Conservation (phyloP, 2,888 invertebrate species). For the Spodoptera exigua region DNA sequence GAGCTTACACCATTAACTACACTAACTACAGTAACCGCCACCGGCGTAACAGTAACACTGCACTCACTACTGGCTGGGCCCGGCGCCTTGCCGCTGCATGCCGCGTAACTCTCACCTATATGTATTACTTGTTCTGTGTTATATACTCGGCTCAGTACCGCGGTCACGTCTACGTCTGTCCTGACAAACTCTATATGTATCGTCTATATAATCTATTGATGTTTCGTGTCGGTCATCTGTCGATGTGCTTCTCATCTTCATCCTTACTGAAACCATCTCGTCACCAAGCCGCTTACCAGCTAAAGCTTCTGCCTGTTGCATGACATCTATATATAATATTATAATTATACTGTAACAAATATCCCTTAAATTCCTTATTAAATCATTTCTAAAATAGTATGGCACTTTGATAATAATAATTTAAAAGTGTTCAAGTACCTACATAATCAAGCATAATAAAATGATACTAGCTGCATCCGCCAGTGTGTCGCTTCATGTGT, state of each 20-base stretch:
- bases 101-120: constrained; percentile 55
- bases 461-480: constrained; percentile 80
- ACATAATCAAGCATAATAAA: constrained; percentile 70
- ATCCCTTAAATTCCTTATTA: constrained; percentile 78
- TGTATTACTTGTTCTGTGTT: constrained; percentile 42
- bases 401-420: constrained; percentile 83
- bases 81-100: constrained; percentile 56
- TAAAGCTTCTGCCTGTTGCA: constrained; percentile 81
- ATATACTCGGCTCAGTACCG: constrained; percentile 33
- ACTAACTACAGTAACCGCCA: constrained; percentile 85
- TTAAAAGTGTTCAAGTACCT: constrained; percentile 74
- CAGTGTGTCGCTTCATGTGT: constrained; percentile 86
- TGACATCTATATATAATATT: constrained; percentile 67
- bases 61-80: constrained; percentile 69
- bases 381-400: constrained; percentile 83
- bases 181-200: constrained; percentile 37
- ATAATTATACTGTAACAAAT: constrained; percentile 65
- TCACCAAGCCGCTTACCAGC: constrained; percentile 57
- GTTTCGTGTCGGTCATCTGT: constrained; percentile 52
- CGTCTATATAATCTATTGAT: constrained; percentile 45
- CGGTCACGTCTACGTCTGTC: constrained; percentile 53
- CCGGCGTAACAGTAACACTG: constrained; percentile 79
- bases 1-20: constrained; percentile 88
- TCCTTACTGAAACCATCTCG: constrained; percentile 55
- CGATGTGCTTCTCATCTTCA: constrained; percentile 49